Evolutionary conservation across 1,140 invertebrate species (phyloP).

Genomic region (Hypothenemus hampei): DNA sequence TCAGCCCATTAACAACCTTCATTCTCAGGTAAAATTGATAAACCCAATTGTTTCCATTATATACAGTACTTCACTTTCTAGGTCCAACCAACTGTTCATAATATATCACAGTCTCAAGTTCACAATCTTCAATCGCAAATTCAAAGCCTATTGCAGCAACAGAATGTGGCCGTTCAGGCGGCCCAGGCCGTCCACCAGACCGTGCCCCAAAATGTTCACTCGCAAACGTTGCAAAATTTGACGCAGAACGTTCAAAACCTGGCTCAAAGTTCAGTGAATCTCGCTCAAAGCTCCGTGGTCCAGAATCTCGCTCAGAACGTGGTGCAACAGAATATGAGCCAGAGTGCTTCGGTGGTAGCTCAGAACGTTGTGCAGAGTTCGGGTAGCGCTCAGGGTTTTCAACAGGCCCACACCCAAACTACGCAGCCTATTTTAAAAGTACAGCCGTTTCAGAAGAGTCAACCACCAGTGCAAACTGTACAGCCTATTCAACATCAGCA

Average conservation of each 20-base stretch:
- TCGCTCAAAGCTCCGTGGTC: conserved; percentile 12
- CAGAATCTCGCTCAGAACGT: conserved; percentile 12
- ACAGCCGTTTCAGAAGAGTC: conserved; percentile 42
- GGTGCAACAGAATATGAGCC: conserved; percentile 20
- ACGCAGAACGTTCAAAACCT: conserved; percentile 25
- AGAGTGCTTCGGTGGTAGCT: conserved; percentile 15
- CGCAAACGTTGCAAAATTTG: conserved; percentile 17
- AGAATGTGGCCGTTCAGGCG: conserved; percentile 35
- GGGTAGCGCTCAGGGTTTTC: conserved; percentile 24
- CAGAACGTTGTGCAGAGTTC: conserved; percentile 19
- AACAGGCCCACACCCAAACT: conserved; percentile 35
- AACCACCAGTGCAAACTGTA: conserved; percentile 41
- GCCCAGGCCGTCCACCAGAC: conserved; percentile 32
- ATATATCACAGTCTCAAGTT: conserved; percentile 34
- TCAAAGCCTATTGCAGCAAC: conserved; percentile 41
- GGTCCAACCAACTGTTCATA: conserved; percentile 11
- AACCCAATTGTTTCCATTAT: not conserved
- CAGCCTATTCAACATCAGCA: conserved; percentile 37
- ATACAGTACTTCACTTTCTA: not conserved
- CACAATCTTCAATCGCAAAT: conserved; percentile 42
- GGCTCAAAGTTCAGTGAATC: conserved; percentile 23
- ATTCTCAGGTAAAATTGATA: conserved; percentile 30
- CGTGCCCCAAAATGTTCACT: conserved; percentile 29
- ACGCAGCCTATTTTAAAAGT: conserved; percentile 37
- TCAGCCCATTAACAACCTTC: conserved; percentile 37